These are phyloP conservation scores for Drosophila tristis DNA, from an alignment of 1,140 invertebrate species.

Conservation along the genomic window DNA sequence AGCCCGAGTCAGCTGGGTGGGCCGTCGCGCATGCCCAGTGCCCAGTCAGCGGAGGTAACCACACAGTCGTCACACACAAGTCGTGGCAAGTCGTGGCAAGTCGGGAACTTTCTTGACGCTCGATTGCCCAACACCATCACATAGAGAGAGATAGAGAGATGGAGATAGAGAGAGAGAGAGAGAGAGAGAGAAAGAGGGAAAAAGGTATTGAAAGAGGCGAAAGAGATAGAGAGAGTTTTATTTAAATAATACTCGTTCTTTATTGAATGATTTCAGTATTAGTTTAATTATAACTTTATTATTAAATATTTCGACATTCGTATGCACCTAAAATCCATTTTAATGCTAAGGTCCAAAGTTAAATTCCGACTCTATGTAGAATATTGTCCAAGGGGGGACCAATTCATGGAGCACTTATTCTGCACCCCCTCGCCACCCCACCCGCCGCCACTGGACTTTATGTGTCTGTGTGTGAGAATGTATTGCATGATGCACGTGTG, in stretches of 20 bases:
- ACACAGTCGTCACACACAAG: conserved; percentile 10
- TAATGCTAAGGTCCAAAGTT: conserved; percentile 42
- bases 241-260: conserved; percentile 76
- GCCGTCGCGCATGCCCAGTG: neutral
- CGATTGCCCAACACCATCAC: neutral
- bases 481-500: conserved; percentile 8
- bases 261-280: conserved; percentile 70
- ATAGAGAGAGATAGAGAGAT: neutral
- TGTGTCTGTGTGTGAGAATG: conserved; percentile 14
- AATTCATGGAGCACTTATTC: neutral
- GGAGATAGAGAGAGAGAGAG: neutral
- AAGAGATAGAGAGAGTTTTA: neutral
- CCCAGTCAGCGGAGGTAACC: neutral
- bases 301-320: conserved; percentile 45
- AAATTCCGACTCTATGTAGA: conserved; percentile 26
- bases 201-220: too few species aligned
- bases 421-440: too few species aligned
- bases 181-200: neutral
- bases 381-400: conserved; percentile 3
- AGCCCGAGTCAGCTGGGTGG: conserved; percentile 51
- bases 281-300: conserved; percentile 50
- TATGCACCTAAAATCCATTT: conserved; percentile 46
- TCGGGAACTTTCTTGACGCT: neutral
- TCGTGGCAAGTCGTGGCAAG: conserved; percentile 11
- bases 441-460: too few species aligned